These are phyloP conservation scores for Sepioteuthis lessoniana DNA, from an alignment of 2,888 invertebrate genomes.

Conservation along the genomic window DNA sequence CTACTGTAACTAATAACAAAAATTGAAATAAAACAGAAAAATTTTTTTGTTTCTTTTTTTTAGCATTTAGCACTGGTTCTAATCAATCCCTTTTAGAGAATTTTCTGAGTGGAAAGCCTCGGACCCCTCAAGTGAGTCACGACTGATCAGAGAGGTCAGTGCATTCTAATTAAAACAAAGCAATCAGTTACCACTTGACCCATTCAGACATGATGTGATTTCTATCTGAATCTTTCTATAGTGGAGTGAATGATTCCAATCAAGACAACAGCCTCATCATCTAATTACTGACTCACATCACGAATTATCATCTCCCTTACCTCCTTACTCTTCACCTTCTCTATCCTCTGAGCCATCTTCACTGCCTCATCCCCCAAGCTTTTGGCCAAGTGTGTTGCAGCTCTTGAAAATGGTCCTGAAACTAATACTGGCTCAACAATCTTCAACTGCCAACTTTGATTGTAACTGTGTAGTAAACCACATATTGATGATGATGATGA, in stretches of 20 bases:
- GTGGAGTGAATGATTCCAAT: neutral
- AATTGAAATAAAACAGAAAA: too few relatives aligned
- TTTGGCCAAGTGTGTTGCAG: neutral
- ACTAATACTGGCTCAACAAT: neutral
- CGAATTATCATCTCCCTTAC: neutral
- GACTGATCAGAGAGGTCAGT: neutral
- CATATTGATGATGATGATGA: neutral
- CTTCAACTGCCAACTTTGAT: neutral
- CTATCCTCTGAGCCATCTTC: neutral
- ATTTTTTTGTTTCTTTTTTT: too few relatives aligned
- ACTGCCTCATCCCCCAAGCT: neutral
- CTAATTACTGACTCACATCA: conserved; percentile 23
- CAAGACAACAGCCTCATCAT: neutral
- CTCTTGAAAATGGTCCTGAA: neutral
- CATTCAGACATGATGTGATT: neutral
- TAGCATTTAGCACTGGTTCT: too few relatives aligned
- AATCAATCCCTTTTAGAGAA: too few relatives aligned
- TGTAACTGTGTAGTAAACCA: neutral
- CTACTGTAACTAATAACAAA: too few relatives aligned
- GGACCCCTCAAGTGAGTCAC: neutral
- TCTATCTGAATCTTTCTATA: neutral
- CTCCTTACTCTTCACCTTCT: neutral
- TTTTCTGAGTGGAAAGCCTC: neutral
- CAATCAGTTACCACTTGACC: neutral
- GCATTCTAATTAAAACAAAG: neutral